A percentile compares a stretch with the other conserved stretches of the same genome.
Conservation (phyloP, 2,113 vertebrate genomes). For the Acanthisitta chloris region DNA sequence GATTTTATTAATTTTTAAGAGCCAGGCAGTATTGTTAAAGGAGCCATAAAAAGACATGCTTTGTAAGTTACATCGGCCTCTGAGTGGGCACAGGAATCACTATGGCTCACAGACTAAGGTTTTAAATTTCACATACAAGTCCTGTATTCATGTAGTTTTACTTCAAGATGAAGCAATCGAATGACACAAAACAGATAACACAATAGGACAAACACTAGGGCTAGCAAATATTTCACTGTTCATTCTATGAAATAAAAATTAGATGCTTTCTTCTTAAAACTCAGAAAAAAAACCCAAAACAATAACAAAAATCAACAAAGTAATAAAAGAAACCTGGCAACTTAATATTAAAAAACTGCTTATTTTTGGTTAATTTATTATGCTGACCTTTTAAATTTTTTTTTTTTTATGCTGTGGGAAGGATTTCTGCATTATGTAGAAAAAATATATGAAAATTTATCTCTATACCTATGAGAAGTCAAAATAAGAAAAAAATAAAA, state of each 20-base stretch:
- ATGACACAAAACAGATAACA: neutral
- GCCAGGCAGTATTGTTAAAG: neutral
- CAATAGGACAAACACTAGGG: neutral
- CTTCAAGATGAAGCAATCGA: neutral
- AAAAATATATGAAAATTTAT: neutral
- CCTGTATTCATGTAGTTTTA: neutral
- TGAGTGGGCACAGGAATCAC: neutral
- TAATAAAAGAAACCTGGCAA: neutral
- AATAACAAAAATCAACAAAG: no score
- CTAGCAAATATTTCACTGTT: neutral
- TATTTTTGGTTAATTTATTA: neutral
- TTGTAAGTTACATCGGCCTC: neutral
- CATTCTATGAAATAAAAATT: neutral
- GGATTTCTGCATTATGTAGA: neutral
- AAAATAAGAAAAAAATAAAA: neutral
- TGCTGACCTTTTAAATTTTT: neutral
- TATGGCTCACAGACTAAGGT: neutral
- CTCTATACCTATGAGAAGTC: neutral
- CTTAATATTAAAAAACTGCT: neutral
- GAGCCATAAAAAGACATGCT: neutral
- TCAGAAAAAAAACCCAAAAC: neutral
- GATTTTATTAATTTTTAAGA: conserved; percentile 25
- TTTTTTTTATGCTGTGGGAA: neutral
- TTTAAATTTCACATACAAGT: neutral
- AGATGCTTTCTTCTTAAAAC: neutral